Evolutionary conservation across 2,113 vertebrate genomes (phyloP).

Genomic region (Chascanopsetta lugubris): DNA sequence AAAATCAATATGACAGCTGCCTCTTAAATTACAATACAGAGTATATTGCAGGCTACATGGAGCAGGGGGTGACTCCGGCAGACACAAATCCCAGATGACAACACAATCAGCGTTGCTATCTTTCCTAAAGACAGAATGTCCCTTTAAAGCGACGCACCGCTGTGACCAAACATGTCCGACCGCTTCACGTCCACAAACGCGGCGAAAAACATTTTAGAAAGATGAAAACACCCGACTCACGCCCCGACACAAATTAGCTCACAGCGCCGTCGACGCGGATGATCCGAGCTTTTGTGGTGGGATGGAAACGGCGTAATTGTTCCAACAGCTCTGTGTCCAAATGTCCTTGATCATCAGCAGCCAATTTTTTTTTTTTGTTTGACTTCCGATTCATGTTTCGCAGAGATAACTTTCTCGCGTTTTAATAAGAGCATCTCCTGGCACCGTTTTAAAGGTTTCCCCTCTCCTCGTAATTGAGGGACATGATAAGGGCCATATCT

Average conservation of each 20-base stretch:
- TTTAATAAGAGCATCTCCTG: slow-evolving; percentile 61
- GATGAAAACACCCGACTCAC: slow-evolving; percentile 37
- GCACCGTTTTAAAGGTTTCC: slow-evolving; percentile 63
- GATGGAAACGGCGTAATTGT: slow-evolving; percentile 31
- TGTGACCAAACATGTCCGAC: slow-evolving; percentile 44
- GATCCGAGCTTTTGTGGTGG: slow-evolving; percentile 21
- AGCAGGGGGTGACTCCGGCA: slow-evolving; percentile 17
- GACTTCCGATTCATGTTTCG: slow-evolving; percentile 67
- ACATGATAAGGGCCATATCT: slow-evolving; percentile 67
- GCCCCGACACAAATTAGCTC: slow-evolving; percentile 31
- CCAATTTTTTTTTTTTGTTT: slow-evolving; percentile 37
- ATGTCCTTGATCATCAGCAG: slow-evolving; percentile 48
- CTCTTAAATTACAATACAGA: slow-evolving; percentile 58
- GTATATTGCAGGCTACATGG: slow-evolving; percentile 21
- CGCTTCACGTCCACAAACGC: slow-evolving; percentile 32
- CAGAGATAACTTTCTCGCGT: slow-evolving; percentile 68
- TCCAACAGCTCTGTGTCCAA: slow-evolving; percentile 28
- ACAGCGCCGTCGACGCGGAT: slow-evolving; percentile 11
- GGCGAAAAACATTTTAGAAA: slow-evolving; percentile 35
- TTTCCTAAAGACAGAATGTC: slow-evolving; percentile 50
- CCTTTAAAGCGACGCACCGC: slow-evolving; percentile 25
- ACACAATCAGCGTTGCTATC: slow-evolving; percentile 55
- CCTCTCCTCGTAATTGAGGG: slow-evolving; percentile 29
- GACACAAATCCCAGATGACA: slow-evolving; percentile 56
- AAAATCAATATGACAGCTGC: slow-evolving; percentile 70